Evolutionary conservation across 2,113 vertebrate genomes (phyloP), one percentile per base, ranked within the genome.

Genomic region (Raja brachyura): DNA sequence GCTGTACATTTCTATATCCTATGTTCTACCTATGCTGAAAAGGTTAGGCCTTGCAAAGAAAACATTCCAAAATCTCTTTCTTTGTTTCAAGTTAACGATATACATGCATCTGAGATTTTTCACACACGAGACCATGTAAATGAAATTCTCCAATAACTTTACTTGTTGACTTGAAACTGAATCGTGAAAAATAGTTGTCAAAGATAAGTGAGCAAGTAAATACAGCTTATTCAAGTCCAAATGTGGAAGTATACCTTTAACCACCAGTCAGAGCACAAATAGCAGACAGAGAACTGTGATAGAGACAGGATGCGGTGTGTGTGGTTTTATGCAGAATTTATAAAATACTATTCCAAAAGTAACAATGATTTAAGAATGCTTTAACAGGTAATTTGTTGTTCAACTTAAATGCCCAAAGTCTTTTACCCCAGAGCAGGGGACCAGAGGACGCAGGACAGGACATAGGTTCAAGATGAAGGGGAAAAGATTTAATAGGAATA

Each of bases 311-410:
- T 92, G 90, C 73, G 90, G 90, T 0, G 54, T 74, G 39, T 73
- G 90, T 54, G 90, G 66, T 54, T 92, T 92, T 74, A 48, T 74
- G 14, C 33, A 92, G 68, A 92, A 92, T 73, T 92, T 73, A 54
- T 68, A 92, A 92, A 48, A 39, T 92, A 74, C 63, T 48, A 68
- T 48, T 73, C 33, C 11, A 54, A 48, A 8, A 28, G 2, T 92
- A 54, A 9, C 68, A 63, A 68, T 74, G 66, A 33, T 73, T 92
- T 92, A 22, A 22, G 22, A 54, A 10, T 39, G 39, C 7, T 18
- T 73, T 90, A 90, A 83, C 20, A 83, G 48, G 22, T 59, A 54
- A 83, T 59, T 83, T 83, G 48, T 59, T 25, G 48, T 56, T 8
- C 6, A 25, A 28, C 48, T 28, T 81, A 11, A 22, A 77, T 18